Evolutionary conservation across 2,113 vertebrate genomes (phyloP).

Genomic region (Xenopus borealis): DNA sequence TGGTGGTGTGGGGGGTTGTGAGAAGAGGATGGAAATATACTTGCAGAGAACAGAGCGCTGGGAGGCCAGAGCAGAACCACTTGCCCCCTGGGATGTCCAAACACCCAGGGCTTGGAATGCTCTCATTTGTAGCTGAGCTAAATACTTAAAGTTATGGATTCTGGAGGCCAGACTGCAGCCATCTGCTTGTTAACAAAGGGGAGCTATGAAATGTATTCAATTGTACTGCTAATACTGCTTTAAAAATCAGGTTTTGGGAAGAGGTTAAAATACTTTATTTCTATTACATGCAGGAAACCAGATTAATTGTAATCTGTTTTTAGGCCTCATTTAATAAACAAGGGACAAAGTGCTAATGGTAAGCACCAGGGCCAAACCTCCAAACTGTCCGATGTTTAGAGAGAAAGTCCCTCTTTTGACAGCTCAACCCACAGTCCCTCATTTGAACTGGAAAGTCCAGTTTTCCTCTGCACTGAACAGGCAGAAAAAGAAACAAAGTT

Average conservation of each 20-base stretch:
- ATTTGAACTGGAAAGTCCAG: no score
- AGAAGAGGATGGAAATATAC: conserved; percentile 75
- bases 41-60: conserved; percentile 73
- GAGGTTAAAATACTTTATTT: not conserved
- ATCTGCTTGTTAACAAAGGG: conserved; percentile 52
- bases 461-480: no score
- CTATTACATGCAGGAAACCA: not conserved
- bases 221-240: not conserved
- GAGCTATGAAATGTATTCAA: not conserved
- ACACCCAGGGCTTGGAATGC: conserved; percentile 76
- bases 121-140: conserved; percentile 67
- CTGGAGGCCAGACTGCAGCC: conserved; percentile 59
- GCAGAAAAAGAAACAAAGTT: no score
- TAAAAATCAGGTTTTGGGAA: not conserved
- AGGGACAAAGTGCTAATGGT: no score
- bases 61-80: conserved; percentile 68
- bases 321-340: no score
- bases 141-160: conserved; percentile 71
- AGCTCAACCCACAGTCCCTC: no score
- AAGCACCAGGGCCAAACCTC: no score
- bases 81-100: conserved; percentile 62
- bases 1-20: conserved; percentile 67
- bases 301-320: not conserved
- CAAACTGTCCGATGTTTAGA: no score
- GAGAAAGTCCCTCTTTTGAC: no score